phyloP scores from a whole-genome alignment of 2,797 vertebrate genomes.

The Meda fulgida region DNA sequence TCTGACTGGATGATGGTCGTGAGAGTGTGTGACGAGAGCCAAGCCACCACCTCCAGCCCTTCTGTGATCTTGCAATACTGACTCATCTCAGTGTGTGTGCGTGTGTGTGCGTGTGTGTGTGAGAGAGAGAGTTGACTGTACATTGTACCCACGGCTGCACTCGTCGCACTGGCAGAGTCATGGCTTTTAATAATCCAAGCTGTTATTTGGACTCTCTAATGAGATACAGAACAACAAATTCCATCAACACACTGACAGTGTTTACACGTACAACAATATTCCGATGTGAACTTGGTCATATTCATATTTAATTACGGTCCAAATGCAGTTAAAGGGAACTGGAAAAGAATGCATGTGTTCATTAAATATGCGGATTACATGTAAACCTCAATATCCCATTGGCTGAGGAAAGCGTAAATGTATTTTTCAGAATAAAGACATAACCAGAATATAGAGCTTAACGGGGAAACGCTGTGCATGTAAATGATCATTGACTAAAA shows the following conservation, averaged over 20 bases:
- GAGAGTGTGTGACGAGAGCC: conserved; percentile 27
- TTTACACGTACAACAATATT: conserved; percentile 22
- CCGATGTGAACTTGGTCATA: neutral
- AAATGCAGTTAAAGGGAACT: neutral
- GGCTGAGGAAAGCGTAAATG: neutral
- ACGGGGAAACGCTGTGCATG: neutral
- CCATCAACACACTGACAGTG: conserved; percentile 15
- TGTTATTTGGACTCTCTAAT: conserved; percentile 51
- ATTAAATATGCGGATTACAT: neutral
- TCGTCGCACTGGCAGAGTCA: conserved; percentile 37
- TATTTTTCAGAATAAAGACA: conserved; percentile 7
- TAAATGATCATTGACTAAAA: neutral
- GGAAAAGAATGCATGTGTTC: neutral
- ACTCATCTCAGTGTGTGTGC: conserved; percentile 47
- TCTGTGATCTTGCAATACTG: conserved; percentile 49
- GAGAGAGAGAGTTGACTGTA: conserved; percentile 44
- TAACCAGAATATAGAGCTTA: conserved; percentile 2
- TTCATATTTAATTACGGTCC: neutral
- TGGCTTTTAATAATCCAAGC: conserved; percentile 51
- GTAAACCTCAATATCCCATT: neutral
- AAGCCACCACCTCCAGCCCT: conserved; percentile 58
- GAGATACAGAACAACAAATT: conserved; percentile 39
- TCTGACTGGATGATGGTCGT: conserved; percentile 21
- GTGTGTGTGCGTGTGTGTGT: neutral
- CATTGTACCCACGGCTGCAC: conserved; percentile 46